A percentile compares a stretch with the other conserved stretches of the same genome.
Conservation (phyloP, 2,888 invertebrate genomes). For the Octonoba sinensis region DNA sequence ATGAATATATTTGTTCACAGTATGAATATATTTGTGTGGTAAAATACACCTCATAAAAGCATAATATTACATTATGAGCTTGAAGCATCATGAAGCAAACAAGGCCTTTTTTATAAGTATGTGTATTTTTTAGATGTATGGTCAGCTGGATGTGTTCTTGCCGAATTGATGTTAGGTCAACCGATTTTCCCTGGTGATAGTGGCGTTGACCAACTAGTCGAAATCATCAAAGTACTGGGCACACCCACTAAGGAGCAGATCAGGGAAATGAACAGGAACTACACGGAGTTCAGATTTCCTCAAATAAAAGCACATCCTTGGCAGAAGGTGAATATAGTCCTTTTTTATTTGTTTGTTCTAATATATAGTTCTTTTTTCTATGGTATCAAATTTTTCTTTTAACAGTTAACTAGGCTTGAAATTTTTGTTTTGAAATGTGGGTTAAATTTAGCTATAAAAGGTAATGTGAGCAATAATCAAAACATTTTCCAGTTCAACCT, state of each 20-base stretch:
- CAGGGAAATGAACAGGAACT: constrained; percentile 99
- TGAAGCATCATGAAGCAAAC: too few species aligned
- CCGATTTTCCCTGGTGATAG: constrained; percentile 99
- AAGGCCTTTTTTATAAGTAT: too few species aligned
- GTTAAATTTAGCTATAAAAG: too few species aligned
- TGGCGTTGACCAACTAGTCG: constrained; percentile 98
- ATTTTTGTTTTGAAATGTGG: too few species aligned
- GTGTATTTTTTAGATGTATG: constrained; percentile 83
- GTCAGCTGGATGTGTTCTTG: constrained; percentile 99
- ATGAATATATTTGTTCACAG: too few species aligned
- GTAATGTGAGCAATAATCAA: too few species aligned
- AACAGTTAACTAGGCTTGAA: too few species aligned
- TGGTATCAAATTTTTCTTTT: neutral
- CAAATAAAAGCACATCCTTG: constrained; percentile 99
- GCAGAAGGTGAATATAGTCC: constrained; percentile 85
- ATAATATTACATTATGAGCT: too few species aligned
- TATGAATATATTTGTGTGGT: too few species aligned
- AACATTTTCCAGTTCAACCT: too few species aligned
- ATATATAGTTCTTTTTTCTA: neutral
- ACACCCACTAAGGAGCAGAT: constrained; percentile 99
- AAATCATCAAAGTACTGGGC: constrained; percentile 99
- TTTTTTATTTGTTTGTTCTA: neutral
- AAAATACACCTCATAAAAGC: too few species aligned
- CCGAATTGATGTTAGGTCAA: constrained; percentile 95
- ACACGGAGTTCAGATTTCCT: constrained; percentile 99